Percentiles rank a stretch among this genome's conserved stretches.
phyloP scores from a whole-genome alignment of 2,113 vertebrate species.

The Marmota monax region DNA sequence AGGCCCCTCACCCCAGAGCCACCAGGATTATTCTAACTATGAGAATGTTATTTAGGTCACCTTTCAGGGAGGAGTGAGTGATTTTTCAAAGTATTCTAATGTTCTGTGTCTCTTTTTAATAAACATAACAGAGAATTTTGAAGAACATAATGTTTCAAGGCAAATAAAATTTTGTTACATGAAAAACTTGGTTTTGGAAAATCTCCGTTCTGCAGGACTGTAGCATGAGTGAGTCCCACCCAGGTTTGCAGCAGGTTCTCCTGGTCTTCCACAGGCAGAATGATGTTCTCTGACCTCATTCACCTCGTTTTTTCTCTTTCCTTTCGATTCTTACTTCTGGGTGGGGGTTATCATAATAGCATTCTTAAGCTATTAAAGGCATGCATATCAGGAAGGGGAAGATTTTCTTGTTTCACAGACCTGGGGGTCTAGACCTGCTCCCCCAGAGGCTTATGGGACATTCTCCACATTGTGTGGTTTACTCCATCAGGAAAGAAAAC shows the following conservation, averaged over 20 bases:
- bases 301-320: neutral
- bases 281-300: neutral
- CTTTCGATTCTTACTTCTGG: neutral
- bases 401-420: neutral
- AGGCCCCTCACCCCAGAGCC: neutral
- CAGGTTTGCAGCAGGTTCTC: neutral
- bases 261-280: neutral
- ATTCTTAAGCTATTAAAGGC: neutral
- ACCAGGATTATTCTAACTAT: neutral
- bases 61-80: neutral
- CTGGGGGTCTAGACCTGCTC: neutral
- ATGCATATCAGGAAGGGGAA: neutral
- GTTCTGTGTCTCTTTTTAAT: neutral
- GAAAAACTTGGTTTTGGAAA: neutral
- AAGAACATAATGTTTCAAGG: slow-evolving; percentile 8
- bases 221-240: neutral
- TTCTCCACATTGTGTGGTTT: neutral
- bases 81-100: slow-evolving; percentile 46
- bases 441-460: neutral
- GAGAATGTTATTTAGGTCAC: slow-evolving; percentile 27
- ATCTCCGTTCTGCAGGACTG: neutral
- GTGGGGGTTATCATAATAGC: neutral
- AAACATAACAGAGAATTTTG: neutral
- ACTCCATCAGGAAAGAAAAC: neutral
- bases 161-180: neutral